Base-by-base conservation (phyloP, 2,113 vertebrate species). In the Falcunculus frontatus region DNA sequence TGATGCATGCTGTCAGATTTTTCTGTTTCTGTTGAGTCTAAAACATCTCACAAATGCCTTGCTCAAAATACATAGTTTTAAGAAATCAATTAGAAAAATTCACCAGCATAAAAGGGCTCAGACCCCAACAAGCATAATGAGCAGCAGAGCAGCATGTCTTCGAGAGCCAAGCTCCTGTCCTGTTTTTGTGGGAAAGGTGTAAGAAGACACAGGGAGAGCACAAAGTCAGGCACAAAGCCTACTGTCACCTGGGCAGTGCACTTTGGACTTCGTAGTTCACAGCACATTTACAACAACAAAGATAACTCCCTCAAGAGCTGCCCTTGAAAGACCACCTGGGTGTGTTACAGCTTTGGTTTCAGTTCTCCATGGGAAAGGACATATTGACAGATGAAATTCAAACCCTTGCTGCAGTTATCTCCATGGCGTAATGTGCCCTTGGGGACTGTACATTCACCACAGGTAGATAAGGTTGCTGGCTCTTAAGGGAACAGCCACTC, bases 111-210 rank as follows among this genome's bases (percentile, higher is more conserved):
- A 42, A 52, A 11, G 10, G 47, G 27, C 37, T 78, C 49, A 78
- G 44, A 92, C 37, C 19, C 78, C 60, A 75, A 27, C 4, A 26
- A 74, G 39, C 16, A 52, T 5, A 86, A 77, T 33, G 14, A 68
- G 26, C 1, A 9, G 33, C 13, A 84, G 22, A 74, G 33, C 22
- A 60, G 74, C 41, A 63, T 0, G 0, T 11, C n/a, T 35, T 3
- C 1, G 0, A 56, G 26, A 64, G 13, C 46, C 32, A 30, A 26
- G 8, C 10, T 55, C 11, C n/a, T 35, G 23, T 44, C 35, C 63
- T 41, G 25, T 25, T 92, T 91, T 65, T 52, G 59, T 44, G 44
- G 39, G 49, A 63, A 93, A 92, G 4, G 8, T 64, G 18, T 32
- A 75, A 83, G 33, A 78, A 29, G 41, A 82, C 69, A 44, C 16